Percentiles rank a stretch among this genome's conserved stretches.
phyloP scores from a whole-genome alignment of 2,888 invertebrate species.

The Phaonia tiefii region DNA sequence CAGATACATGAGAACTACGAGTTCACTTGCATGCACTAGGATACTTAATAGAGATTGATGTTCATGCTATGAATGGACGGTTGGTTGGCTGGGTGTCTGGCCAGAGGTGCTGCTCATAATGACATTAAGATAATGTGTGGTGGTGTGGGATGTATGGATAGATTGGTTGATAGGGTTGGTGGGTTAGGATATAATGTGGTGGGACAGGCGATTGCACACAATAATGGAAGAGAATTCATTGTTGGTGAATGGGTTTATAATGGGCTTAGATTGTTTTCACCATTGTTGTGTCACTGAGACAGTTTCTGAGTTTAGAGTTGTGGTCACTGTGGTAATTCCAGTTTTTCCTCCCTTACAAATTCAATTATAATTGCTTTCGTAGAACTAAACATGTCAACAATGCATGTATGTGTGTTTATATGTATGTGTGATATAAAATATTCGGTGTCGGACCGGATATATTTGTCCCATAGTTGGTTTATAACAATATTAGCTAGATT shows the following conservation, averaged over 20 bases:
- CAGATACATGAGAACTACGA: conserved; percentile 1
- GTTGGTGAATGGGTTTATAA: conserved; percentile 16
- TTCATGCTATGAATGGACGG: neutral
- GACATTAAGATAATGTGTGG: neutral
- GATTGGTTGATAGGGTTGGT: too few relatives aligned
- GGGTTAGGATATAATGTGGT: too few relatives aligned
- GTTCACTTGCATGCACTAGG: neutral
- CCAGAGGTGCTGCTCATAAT: neutral
- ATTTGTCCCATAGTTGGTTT: neutral
- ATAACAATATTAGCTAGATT: too few relatives aligned
- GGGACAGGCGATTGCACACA: too few relatives aligned
- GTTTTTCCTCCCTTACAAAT: conserved; percentile 53
- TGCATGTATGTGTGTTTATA: neutral
- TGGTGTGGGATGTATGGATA: neutral
- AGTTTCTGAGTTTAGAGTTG: conserved; percentile 5
- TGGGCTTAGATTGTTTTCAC: conserved; percentile 55
- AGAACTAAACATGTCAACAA: neutral
- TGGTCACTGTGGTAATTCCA: conserved; percentile 40
- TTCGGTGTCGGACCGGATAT: neutral
- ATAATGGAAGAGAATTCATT: too few relatives aligned
- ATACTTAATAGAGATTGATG: conserved; percentile 34
- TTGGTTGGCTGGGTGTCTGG: neutral
- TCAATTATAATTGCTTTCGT: conserved; percentile 60
- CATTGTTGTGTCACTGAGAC: conserved; percentile 30
- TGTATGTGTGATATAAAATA: conserved; percentile 17